Conservation (phyloP, 2,113 vertebrate species). For the Ophiodon elongatus region DNA sequence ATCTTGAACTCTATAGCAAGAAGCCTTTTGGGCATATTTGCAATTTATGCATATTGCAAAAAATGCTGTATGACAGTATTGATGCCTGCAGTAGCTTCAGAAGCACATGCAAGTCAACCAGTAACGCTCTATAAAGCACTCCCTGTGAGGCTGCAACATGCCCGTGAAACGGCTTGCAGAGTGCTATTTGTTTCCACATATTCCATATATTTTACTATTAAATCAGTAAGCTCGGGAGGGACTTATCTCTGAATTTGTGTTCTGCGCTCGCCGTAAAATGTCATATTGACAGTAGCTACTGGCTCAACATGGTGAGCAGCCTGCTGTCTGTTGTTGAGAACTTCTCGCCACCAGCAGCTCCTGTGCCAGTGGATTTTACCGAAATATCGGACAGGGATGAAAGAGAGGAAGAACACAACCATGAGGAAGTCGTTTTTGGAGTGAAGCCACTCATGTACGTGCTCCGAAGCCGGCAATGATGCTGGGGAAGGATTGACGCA, state of each 20-base stretch:
- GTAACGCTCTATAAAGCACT: not conserved
- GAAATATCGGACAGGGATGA: not conserved
- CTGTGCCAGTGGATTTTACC: not conserved
- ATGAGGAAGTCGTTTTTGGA: not conserved
- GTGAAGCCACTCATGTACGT: not conserved
- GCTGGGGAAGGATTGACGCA: not conserved
- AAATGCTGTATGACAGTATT: not conserved
- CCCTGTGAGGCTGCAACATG: not conserved
- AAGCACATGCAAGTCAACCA: not conserved
- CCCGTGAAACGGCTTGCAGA: not conserved
- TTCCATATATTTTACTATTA: not conserved
- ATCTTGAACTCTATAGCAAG: not conserved
- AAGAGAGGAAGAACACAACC: not conserved
- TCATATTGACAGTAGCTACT: not conserved
- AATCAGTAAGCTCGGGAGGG: not conserved
- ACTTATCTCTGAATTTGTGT: not conserved
- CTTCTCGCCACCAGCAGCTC: not conserved
- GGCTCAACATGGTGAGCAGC: not conserved
- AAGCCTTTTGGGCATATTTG: not conserved
- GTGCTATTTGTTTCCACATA: not conserved
- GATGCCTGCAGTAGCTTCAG: slow-evolving; percentile 4
- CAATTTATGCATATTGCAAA: slow-evolving; percentile 1
- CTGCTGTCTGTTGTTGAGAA: not conserved
- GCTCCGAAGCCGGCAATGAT: not conserved
- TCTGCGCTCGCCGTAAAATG: not conserved